phyloP scores from a whole-genome alignment of 2,888 invertebrate species.

The Eupithecia centaureata region DNA sequence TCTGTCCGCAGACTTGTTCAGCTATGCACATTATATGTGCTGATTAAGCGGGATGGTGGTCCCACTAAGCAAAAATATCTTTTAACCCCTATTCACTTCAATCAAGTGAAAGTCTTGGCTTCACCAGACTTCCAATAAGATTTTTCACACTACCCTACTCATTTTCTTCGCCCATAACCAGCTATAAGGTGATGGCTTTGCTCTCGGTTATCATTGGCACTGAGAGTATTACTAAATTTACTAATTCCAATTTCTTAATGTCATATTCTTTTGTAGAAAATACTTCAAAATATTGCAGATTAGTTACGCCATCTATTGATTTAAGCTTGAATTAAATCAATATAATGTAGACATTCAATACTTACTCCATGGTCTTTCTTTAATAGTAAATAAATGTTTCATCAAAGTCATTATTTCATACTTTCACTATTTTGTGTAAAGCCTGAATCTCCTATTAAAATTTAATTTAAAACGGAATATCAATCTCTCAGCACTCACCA shows the following conservation, averaged over 20 bases:
- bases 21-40: too few species aligned
- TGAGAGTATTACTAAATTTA: not conserved
- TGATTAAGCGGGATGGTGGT: too few species aligned
- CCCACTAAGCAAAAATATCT: too few species aligned
- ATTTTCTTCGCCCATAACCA: not conserved
- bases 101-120: not conserved
- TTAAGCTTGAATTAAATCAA: conserved; percentile 3
- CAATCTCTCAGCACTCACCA: too few species aligned
- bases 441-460: too few species aligned
- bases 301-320: conserved; percentile 23
- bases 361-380: not conserved
- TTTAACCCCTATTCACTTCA: not conserved
- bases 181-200: not conserved
- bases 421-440: not conserved
- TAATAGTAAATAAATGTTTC: not conserved
- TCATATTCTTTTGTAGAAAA: too few species aligned
- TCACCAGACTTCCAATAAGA: not conserved
- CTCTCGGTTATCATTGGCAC: not conserved
- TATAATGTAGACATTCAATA: not conserved
- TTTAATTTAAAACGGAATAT: too few species aligned
- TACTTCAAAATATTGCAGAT: not conserved
- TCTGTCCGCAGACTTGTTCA: too few species aligned
- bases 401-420: not conserved
- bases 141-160: too few species aligned
- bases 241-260: too few species aligned